Conservation (phyloP, 2,113 vertebrate species). For the Holacanthus passer region DNA sequence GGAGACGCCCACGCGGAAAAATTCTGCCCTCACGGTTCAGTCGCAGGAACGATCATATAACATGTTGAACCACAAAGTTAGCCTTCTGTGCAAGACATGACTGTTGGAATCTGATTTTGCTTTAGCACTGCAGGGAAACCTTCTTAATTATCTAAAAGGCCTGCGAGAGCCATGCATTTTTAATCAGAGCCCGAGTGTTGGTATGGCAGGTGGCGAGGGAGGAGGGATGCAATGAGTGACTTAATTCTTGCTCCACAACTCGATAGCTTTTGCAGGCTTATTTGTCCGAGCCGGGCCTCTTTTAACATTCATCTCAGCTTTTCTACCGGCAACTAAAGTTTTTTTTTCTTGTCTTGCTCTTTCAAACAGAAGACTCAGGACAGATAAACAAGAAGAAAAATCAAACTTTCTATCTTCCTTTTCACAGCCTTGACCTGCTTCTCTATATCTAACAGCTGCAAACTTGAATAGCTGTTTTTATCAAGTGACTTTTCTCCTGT, state of each 20-base stretch:
- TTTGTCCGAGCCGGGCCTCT: constrained; percentile 38
- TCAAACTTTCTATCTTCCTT: not conserved
- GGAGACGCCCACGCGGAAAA: constrained; percentile 11
- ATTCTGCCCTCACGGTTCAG: not conserved
- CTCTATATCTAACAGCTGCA: constrained; percentile 12
- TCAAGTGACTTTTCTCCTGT: constrained; percentile 16
- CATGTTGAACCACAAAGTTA: not conserved
- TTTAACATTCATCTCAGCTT: constrained; percentile 53
- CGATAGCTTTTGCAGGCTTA: constrained; percentile 34
- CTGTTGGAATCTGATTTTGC: not conserved
- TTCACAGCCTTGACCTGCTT: constrained; percentile 18
- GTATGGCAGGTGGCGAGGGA: constrained; percentile 61
- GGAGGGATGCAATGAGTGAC: constrained; percentile 42
- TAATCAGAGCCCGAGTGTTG: constrained; percentile 58
- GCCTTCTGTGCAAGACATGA: not conserved
- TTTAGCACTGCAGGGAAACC: constrained; percentile 46
- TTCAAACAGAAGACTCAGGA: constrained; percentile 6
- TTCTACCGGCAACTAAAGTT: not conserved
- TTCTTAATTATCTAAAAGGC: constrained; percentile 61
- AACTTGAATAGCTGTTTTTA: constrained; percentile 23
- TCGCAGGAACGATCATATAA: not conserved
- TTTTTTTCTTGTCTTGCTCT: constrained; percentile 9
- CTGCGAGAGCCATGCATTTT: constrained; percentile 64
- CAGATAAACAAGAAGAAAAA: constrained; percentile 18
- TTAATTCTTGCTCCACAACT: constrained; percentile 53